Conservation (phyloP, 2,113 vertebrate genomes). For the Panthera tigris region DNA sequence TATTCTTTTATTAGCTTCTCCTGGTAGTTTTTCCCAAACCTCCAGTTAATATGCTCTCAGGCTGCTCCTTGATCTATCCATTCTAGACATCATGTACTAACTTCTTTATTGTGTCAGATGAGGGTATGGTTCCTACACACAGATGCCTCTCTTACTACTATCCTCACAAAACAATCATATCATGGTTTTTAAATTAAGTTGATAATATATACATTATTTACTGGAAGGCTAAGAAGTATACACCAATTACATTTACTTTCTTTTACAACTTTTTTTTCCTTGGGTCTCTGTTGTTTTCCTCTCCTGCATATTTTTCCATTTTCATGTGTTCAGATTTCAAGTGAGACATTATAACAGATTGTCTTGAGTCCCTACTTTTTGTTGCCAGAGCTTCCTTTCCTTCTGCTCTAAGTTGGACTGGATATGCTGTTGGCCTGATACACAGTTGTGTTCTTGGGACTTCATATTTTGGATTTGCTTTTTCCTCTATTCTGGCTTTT, state of each 20-base stretch:
- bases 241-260: constrained; percentile 4
- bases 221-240: background rate
- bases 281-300: background rate
- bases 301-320: background rate
- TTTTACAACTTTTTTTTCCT: background rate
- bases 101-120: background rate
- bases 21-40: background rate
- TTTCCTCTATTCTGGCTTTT: background rate
- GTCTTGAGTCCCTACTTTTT: background rate
- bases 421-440: background rate
- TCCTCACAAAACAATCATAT: background rate
- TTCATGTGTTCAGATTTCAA: constrained; percentile 8
- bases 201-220: background rate
- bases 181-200: background rate
- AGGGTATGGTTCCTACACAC: background rate
- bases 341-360: background rate
- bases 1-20: background rate
- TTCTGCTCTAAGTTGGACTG: background rate
- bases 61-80: background rate
- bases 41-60: background rate
- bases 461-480: background rate
- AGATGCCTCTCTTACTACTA: background rate
- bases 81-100: background rate
- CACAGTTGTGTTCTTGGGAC: background rate
- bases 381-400: background rate